Evolutionary conservation across 2,797 vertebrate species (phyloP).

Genomic region (Lepilemur ruficaudatus): DNA sequence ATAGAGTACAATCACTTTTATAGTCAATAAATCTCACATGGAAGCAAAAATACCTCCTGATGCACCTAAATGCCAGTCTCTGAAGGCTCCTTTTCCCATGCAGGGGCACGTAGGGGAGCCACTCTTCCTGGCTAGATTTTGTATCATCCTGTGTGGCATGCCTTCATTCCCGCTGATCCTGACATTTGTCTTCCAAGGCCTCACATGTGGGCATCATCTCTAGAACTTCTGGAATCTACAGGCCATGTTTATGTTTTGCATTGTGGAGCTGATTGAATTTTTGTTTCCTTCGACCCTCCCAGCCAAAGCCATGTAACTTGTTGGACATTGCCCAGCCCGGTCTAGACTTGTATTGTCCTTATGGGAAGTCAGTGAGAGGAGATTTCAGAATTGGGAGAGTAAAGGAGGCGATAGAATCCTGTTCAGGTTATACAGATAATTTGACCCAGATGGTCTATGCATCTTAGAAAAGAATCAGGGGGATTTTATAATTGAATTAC

Average conservation of each 20-base stretch:
- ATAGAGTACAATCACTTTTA: background rate
- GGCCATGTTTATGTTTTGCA: background rate
- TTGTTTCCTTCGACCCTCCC: background rate
- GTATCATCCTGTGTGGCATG: background rate
- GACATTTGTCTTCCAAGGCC: background rate
- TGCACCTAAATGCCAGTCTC: background rate
- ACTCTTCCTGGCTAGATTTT: background rate
- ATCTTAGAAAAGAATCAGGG: background rate
- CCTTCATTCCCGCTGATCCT: background rate
- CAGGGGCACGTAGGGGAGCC: rapidly evolving
- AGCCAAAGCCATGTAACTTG: background rate
- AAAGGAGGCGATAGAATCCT: background rate
- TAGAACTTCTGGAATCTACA: background rate
- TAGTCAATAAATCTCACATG: background rate
- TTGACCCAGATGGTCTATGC: background rate
- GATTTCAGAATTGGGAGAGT: background rate
- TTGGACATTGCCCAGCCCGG: background rate
- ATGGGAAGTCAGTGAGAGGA: background rate
- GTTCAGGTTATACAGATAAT: background rate
- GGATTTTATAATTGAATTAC: background rate
- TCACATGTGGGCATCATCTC: background rate
- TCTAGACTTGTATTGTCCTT: background rate
- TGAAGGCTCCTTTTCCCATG: background rate
- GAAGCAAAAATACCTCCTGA: background rate
- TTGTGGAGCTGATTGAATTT: background rate